Base-by-base conservation (phyloP, 2,797 vertebrate species). In the Siniperca obscura region DNA sequence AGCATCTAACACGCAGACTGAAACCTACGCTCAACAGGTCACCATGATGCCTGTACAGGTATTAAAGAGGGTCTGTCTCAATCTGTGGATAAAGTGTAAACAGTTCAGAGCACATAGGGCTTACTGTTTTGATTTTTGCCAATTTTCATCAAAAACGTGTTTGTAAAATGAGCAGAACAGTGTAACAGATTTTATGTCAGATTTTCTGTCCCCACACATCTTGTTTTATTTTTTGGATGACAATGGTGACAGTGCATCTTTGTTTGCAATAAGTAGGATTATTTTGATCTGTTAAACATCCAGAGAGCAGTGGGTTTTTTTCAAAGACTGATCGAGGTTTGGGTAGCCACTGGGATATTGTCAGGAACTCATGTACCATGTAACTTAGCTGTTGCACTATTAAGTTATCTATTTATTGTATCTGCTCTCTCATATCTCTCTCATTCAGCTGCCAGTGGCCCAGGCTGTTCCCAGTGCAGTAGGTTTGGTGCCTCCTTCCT, bases 41-140 rank as follows among this genome's bases (percentile, higher is more conserved):
- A 92, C 98, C 87, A 97, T 99, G 97, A 96, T 99, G 91, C 95
- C 96, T 55, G 94, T 96, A 5, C 98, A 98, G 98, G 98, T 99
- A 94, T 77, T 5, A 27, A 70, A 53, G 7, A 77, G n/a, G 86
- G 81, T 48, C 74, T 40, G 2, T 65, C 21, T 48, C 3, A 34
- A 2, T 53, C 38, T 81, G 8, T 53, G 12, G 38, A 19, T 22
- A 3, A 5, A 69, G 12, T 46, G 14, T 56, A 56, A 53, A 40
- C 44, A 48, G 12, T 77, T 50, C n/a, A 64, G 1, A 52, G 4
- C 10, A 16, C 48, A 62, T 1, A 21, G 55, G 4, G 0, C 52
- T 11, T 14, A 7, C 10, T n/a, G 21, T 48, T 64, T 42, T 30
- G 7, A 14, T 5, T 56, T 4, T 48, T 48, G 46, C 7, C 9